Conservation (phyloP, 2,113 vertebrate genomes). For the Etia nguti region DNA sequence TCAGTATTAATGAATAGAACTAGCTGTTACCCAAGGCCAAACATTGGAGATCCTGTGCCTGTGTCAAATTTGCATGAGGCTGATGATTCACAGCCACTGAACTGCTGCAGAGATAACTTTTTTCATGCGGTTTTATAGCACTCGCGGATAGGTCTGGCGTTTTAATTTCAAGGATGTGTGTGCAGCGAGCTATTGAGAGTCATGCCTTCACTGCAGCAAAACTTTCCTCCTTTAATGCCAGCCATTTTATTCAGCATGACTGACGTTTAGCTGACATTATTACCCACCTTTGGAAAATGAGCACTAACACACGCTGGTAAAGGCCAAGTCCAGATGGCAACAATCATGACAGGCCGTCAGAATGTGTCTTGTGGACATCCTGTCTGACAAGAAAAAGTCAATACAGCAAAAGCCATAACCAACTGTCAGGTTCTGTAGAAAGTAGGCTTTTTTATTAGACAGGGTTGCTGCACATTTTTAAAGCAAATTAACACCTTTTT, state of each 20-base stretch:
- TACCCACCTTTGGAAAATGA: constrained; percentile 19
- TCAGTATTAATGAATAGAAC: background rate
- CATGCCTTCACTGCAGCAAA: background rate
- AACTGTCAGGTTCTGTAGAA: constrained; percentile 6
- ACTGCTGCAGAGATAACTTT: background rate
- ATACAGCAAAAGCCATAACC: constrained; percentile 25
- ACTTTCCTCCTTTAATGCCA: background rate
- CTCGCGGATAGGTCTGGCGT: background rate
- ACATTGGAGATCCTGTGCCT: background rate
- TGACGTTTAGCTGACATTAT: constrained; percentile 33
- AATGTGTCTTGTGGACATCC: constrained; percentile 17
- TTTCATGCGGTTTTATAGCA: background rate
- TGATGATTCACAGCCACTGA: background rate
- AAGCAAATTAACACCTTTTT: background rate
- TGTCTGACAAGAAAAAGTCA: constrained; percentile 24
- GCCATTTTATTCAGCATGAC: background rate
- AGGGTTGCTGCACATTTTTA: background rate
- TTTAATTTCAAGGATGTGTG: background rate
- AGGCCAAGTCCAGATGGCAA: constrained; percentile 26
- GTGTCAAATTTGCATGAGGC: background rate
- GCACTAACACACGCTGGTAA: background rate
- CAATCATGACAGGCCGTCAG: constrained; percentile 13
- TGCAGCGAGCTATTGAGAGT: background rate
- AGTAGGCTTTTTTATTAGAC: background rate
- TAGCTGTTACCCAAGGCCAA: background rate